phyloP scores from a whole-genome alignment of 2,888 invertebrate species.

The Pocota personata region DNA sequence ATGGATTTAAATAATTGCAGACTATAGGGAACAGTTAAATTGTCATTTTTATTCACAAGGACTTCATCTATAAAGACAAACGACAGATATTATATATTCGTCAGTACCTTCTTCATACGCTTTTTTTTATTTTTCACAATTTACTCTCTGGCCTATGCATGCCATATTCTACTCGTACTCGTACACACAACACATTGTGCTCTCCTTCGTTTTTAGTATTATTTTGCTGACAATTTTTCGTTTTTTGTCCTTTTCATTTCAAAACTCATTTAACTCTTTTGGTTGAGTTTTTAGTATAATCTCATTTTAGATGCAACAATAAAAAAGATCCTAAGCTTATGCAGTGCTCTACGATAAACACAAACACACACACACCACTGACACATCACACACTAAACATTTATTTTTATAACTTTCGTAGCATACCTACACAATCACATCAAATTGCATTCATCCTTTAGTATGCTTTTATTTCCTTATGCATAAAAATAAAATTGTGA shows the following conservation, averaged over 20 bases:
- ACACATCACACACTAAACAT: constrained; percentile 48
- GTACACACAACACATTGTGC: constrained; percentile 10
- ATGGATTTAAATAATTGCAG: not conserved
- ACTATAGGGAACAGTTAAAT: not conserved
- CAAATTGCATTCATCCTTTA: constrained; percentile 55
- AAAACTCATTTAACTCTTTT: constrained; percentile 70
- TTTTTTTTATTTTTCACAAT: not conserved
- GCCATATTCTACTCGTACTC: not conserved
- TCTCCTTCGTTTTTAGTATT: not conserved
- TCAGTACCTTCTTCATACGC: not conserved
- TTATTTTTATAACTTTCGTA: constrained; percentile 56
- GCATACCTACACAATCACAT: constrained; percentile 35
- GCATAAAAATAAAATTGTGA: constrained; percentile 18
- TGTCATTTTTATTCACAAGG: not conserved
- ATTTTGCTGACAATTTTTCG: constrained; percentile 1
- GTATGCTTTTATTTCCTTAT: constrained; percentile 36
- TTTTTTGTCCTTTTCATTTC: constrained; percentile 23
- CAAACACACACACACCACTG: constrained; percentile 22
- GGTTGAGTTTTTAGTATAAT: constrained; percentile 54
- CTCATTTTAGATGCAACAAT: constrained; percentile 57
- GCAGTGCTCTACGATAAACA: constrained; percentile 38
- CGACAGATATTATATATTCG: constrained; percentile 4
- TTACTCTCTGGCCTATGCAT: constrained; percentile 22
- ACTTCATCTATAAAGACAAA: not conserved
- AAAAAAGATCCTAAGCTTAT: constrained; percentile 41